A percentile compares a stretch with the other conserved stretches of the same genome.
These are phyloP conservation scores for Nemoura dubitans DNA, from an alignment of 2,888 invertebrate genomes.

Conservation along the genomic window DNA sequence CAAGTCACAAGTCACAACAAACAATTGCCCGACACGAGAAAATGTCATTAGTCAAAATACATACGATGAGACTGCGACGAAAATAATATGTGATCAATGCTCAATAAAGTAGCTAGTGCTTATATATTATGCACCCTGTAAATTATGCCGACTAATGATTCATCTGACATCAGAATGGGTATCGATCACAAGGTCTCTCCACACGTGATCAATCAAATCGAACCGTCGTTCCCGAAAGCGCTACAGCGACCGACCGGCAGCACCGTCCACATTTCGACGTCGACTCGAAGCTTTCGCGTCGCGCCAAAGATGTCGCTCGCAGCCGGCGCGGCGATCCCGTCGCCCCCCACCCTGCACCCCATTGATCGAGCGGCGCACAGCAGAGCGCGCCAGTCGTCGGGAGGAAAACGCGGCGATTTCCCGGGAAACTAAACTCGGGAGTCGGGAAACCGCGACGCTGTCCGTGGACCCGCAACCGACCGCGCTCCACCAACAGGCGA, in stretches of 20 bases:
- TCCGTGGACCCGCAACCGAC: background rate
- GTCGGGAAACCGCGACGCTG: background rate
- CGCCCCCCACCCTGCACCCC: background rate
- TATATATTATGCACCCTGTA: background rate
- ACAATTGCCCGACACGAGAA: background rate
- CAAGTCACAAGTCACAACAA: background rate
- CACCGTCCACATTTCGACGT: background rate
- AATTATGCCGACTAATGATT: background rate
- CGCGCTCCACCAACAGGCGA: background rate
- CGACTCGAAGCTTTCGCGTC: constrained; percentile 18
- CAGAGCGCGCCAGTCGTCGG: background rate
- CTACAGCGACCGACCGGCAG: background rate
- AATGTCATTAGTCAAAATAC: background rate
- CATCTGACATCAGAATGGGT: background rate
- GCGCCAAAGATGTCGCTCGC: background rate
- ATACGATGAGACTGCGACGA: background rate
- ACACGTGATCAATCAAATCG: background rate
- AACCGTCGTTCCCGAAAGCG: background rate
- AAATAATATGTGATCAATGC: background rate
- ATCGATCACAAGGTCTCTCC: background rate
- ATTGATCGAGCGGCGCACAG: background rate
- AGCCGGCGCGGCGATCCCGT: background rate
- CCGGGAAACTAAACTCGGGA: background rate
- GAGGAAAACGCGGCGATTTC: background rate
- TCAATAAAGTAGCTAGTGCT: background rate